phyloP scores from a whole-genome alignment of 2,797 vertebrate species.

The Danio tinwini region DNA sequence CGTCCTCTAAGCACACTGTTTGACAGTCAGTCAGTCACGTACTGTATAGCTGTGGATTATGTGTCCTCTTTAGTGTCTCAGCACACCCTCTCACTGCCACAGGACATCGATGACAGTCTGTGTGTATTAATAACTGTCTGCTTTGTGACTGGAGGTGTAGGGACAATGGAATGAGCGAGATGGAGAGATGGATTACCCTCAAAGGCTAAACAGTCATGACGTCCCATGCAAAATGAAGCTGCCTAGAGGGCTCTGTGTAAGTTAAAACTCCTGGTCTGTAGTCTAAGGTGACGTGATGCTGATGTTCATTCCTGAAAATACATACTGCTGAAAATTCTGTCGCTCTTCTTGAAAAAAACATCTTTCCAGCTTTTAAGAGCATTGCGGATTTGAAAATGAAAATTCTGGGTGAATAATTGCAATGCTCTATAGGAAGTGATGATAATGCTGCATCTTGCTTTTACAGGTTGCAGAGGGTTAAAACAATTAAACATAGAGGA shows the following conservation, averaged over 20 bases:
- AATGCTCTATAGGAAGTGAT: too few species aligned
- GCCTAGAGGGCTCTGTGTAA: background rate
- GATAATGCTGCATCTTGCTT: too few species aligned
- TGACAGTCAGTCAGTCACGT: background rate
- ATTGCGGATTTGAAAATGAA: background rate
- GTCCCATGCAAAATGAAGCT: background rate
- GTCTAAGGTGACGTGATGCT: background rate
- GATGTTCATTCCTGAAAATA: background rate
- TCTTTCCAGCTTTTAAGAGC: background rate
- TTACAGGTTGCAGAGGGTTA: too few species aligned
- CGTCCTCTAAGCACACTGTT: background rate
- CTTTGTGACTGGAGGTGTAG: conserved; percentile 16
- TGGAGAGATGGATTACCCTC: conserved; percentile 11
- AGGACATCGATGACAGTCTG: background rate
- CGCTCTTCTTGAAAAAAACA: background rate
- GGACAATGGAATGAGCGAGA: conserved; percentile 13
- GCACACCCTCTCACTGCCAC: conserved; percentile 11
- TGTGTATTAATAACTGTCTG: conserved; percentile 23
- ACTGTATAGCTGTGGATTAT: background rate
- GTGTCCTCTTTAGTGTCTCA: conserved; percentile 26
- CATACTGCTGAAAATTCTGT: background rate
- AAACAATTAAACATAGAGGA: too few species aligned
- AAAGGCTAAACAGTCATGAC: conserved; percentile 1
- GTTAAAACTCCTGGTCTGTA: background rate
- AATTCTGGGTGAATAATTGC: too few species aligned